Percentiles rank a stretch among this genome's conserved stretches.
phyloP scores from a whole-genome alignment of 2,113 vertebrate species.

The Rhinichthys klamathensis region DNA sequence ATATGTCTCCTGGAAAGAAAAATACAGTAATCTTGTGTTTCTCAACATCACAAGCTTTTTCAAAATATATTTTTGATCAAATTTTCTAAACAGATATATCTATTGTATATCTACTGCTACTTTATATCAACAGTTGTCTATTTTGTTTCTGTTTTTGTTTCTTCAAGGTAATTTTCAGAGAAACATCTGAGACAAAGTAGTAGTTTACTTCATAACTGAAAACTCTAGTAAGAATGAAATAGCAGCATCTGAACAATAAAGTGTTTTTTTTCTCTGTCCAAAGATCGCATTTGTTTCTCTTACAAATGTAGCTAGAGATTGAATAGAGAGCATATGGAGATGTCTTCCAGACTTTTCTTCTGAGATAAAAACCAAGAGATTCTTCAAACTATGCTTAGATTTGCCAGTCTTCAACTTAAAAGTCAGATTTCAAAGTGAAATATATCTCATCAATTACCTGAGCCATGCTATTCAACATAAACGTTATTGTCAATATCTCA shows the following conservation, averaged over 20 bases:
- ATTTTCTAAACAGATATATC: not conserved
- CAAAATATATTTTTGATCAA: not conserved
- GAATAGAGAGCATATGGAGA: no score
- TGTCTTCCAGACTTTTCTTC: not conserved
- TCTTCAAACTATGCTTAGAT: not conserved
- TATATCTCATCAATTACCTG: not conserved
- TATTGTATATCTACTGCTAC: not conserved
- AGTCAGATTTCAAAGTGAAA: not conserved
- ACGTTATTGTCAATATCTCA: not conserved
- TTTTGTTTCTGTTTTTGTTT: not conserved
- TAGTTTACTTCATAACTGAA: not conserved
- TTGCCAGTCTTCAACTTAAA: not conserved
- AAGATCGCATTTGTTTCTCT: no score
- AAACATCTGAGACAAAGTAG: not conserved
- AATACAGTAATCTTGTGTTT: slow-evolving; percentile 21
- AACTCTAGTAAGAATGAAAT: not conserved
- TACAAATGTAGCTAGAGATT: not conserved
- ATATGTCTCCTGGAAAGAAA: slow-evolving; percentile 31
- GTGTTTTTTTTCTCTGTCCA: not conserved
- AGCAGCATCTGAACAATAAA: not conserved
- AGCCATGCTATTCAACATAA: not conserved
- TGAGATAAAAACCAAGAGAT: not conserved
- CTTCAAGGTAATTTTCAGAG: not conserved
- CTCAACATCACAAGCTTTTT: not conserved
- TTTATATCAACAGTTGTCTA: not conserved